Percentiles rank a stretch among this genome's conserved stretches.
Conservation (phyloP, 2,888 invertebrate genomes). For the Adelognathus sp. region DNA sequence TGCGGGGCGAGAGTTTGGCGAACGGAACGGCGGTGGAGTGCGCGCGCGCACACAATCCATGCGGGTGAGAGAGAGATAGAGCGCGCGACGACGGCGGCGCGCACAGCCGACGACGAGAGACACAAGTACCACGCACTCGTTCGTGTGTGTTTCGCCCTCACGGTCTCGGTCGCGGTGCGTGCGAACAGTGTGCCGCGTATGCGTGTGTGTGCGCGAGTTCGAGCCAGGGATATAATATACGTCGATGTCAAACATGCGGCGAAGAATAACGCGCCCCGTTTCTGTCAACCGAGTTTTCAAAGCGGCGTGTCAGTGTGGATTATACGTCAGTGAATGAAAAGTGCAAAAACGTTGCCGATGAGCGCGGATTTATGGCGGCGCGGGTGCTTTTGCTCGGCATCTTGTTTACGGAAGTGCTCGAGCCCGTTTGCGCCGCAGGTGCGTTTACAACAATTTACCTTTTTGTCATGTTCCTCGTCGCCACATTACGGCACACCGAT, state of each 20-base stretch:
- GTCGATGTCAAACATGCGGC: slow-evolving; percentile 77
- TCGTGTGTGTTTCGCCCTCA: neutral
- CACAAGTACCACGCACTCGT: too few species aligned
- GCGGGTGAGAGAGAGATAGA: too few species aligned
- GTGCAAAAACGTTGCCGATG: slow-evolving; percentile 75
- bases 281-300: slow-evolving; percentile 67
- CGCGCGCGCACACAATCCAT: too few species aligned
- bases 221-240: neutral
- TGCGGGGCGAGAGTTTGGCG: slow-evolving; percentile 64
- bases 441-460: slow-evolving; percentile 69
- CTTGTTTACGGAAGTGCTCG: slow-evolving; percentile 80
- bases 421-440: slow-evolving; percentile 78
- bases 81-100: too few species aligned
- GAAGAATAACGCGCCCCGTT: slow-evolving; percentile 63
- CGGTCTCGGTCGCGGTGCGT: neutral
- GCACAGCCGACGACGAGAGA: too few species aligned
- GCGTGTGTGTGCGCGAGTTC: slow-evolving; percentile 20
- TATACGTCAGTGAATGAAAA: slow-evolving; percentile 70
- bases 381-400: slow-evolving; percentile 80
- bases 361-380: slow-evolving; percentile 80
- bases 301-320: slow-evolving; percentile 70
- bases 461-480: slow-evolving; percentile 38
- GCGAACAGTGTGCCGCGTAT: neutral
- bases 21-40: slow-evolving; percentile 67
- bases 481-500: slow-evolving; percentile 1